Percentiles rank a stretch among this genome's conserved stretches.
phyloP scores from a whole-genome alignment of 2,113 vertebrate species.

The Phylloscopus trochilus region DNA sequence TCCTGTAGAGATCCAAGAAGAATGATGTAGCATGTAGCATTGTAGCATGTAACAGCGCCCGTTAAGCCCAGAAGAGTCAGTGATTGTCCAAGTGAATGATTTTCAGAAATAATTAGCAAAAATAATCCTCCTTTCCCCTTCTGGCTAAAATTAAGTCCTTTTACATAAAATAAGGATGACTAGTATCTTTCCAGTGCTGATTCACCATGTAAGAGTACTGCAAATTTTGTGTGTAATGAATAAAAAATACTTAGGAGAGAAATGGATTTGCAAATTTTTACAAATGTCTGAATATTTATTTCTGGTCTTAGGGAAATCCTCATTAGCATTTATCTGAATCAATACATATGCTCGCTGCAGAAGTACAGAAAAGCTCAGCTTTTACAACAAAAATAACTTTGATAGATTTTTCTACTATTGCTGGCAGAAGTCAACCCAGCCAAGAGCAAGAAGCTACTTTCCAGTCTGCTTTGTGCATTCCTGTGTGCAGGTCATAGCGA shows the following conservation, averaged over 20 bases:
- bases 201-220: not conserved
- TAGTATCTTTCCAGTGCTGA: not conserved
- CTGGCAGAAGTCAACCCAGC: not conserved
- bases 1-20: not conserved
- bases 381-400: not conserved
- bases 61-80: not conserved
- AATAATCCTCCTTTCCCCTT: not conserved
- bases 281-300: not conserved
- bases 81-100: not conserved
- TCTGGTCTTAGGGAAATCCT: not conserved
- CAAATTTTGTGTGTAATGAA: not conserved
- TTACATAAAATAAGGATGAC: not conserved
- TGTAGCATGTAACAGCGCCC: not conserved
- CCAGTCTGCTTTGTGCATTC: not conserved
- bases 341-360: not conserved
- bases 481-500: not conserved
- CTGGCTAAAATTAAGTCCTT: not conserved
- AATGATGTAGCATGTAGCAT: not conserved
- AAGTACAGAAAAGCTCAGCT: not conserved
- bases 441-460: not conserved
- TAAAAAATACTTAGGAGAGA: not conserved
- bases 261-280: not conserved
- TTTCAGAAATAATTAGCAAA: constrained; percentile 18
- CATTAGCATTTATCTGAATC: not conserved
- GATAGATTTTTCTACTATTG: not conserved